These are phyloP conservation scores for Opisthograptis luteolata DNA, from an alignment of 2,888 invertebrate species.

Conservation along the genomic window DNA sequence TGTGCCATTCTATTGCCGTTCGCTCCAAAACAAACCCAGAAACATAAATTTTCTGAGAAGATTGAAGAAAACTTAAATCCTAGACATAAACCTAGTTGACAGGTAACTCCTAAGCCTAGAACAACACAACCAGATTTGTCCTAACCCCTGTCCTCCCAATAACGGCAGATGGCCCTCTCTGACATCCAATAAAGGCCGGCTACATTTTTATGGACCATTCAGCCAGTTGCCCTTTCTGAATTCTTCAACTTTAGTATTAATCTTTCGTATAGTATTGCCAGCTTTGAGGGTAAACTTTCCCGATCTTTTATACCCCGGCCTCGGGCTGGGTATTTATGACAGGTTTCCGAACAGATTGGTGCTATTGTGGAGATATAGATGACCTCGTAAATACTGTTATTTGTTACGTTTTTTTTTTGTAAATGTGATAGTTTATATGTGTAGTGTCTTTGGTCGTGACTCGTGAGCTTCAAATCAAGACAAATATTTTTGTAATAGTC, in stretches of 20 bases:
- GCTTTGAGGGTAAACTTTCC: constrained; percentile 55
- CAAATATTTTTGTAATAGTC: no score
- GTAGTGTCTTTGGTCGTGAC: no score
- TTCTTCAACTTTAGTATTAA: constrained; percentile 69
- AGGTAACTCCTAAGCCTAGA: no score
- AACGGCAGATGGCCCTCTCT: constrained; percentile 51
- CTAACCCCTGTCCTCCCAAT: constrained; percentile 23
- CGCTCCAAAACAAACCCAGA: no score
- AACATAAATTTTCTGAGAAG: no score
- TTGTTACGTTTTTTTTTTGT: constrained; percentile 6
- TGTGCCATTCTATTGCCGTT: no score
- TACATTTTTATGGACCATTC: constrained; percentile 70
- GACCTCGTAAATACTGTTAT: constrained; percentile 22
- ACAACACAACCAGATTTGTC: neutral
- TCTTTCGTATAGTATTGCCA: constrained; percentile 69
- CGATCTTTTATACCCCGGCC: constrained; percentile 54
- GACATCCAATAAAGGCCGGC: constrained; percentile 67
- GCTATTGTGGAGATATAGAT: constrained; percentile 44
- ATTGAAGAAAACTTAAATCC: no score
- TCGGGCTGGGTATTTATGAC: constrained; percentile 49
- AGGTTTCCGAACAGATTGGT: constrained; percentile 49
- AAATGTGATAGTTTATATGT: constrained; percentile 1
- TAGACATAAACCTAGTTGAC: no score
- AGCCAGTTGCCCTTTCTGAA: constrained; percentile 65
- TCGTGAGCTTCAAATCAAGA: no score